phyloP scores from a whole-genome alignment of 2,797 vertebrate species.

The Protosalanx chinensis region DNA sequence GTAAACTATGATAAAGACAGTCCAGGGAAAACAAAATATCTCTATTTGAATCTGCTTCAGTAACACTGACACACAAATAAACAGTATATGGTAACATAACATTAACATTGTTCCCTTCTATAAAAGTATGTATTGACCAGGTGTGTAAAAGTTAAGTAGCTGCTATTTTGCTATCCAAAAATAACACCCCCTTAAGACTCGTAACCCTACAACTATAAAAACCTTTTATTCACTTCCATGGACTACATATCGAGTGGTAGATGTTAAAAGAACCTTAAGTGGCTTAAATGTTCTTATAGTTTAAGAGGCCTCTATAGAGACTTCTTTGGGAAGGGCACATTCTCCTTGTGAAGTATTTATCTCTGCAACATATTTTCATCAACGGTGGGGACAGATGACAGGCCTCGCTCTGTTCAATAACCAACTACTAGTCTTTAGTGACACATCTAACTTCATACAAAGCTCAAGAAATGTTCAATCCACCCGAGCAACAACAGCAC shows the following conservation, averaged over 20 bases:
- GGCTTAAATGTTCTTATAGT: conserved; percentile 70
- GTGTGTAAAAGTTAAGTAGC: conserved; percentile 37
- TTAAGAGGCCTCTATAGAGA: conserved; percentile 67
- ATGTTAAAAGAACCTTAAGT: conserved; percentile 64
- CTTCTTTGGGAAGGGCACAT: conserved; percentile 61
- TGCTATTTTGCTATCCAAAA: conserved; percentile 30
- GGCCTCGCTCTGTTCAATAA: conserved; percentile 32
- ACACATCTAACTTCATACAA: neutral
- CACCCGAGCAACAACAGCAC: neutral
- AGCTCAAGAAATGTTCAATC: neutral
- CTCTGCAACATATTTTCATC: conserved; percentile 67
- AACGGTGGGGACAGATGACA: conserved; percentile 28
- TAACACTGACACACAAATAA: conserved; percentile 26
- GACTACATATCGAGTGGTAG: conserved; percentile 65
- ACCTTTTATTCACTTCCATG: conserved; percentile 56
- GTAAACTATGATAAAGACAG: neutral
- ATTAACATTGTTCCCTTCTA: conserved; percentile 43
- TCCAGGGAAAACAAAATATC: neutral
- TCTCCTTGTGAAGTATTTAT: conserved; percentile 68
- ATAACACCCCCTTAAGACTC: conserved; percentile 56
- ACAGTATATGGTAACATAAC: conserved; percentile 56
- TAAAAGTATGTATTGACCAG: conserved; percentile 19
- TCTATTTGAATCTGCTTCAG: neutral
- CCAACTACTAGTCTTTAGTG: conserved; percentile 5
- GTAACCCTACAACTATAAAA: conserved; percentile 56